These are phyloP conservation scores for Gnatocerus cornutus DNA, from an alignment of 2,888 invertebrate genomes.

Conservation along the genomic window DNA sequence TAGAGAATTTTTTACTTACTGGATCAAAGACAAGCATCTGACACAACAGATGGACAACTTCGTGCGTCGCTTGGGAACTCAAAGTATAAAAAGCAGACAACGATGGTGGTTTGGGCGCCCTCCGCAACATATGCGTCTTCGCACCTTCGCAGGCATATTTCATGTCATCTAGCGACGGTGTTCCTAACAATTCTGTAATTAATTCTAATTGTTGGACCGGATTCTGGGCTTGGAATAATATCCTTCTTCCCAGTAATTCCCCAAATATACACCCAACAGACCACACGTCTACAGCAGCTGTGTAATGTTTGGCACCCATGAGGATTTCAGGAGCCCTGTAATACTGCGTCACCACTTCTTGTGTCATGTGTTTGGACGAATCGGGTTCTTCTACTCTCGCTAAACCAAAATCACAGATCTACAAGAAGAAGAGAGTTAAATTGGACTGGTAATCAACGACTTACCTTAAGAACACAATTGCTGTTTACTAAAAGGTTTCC, in stretches of 20 bases:
- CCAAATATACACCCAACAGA: conserved; percentile 99
- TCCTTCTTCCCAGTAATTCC: conserved; percentile 94
- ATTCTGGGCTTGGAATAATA: conserved; percentile 95
- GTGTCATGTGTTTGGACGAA: conserved; percentile 96
- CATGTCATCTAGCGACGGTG: conserved; percentile 97
- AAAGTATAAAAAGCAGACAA: conserved; percentile 93
- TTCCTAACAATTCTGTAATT: conserved; percentile 97
- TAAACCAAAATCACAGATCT: conserved; percentile 99
- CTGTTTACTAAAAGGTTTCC: conserved; percentile 99
- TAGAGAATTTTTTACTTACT: conserved; percentile 75
- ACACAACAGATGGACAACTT: conserved; percentile 96
- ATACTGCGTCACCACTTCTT: conserved; percentile 99
- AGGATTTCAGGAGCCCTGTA: conserved; percentile 99
- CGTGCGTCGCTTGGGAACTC: conserved; percentile 93
- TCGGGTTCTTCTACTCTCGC: conserved; percentile 98
- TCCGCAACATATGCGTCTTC: conserved; percentile 90
- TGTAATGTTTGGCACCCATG: conserved; percentile 98
- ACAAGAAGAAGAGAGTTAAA: conserved; percentile 45
- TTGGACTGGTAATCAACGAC: conserved; percentile 20
- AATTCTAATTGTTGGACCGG: conserved; percentile 98
- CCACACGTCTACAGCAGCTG: conserved; percentile 98
- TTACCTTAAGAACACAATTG: conserved; percentile 96
- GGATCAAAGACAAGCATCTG: conserved; percentile 99
- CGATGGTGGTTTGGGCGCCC: conserved; percentile 91
- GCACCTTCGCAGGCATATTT: conserved; percentile 97